These are phyloP conservation scores for Sminthurides aquaticus DNA, from an alignment of 2,888 invertebrate genomes.

Conservation along the genomic window DNA sequence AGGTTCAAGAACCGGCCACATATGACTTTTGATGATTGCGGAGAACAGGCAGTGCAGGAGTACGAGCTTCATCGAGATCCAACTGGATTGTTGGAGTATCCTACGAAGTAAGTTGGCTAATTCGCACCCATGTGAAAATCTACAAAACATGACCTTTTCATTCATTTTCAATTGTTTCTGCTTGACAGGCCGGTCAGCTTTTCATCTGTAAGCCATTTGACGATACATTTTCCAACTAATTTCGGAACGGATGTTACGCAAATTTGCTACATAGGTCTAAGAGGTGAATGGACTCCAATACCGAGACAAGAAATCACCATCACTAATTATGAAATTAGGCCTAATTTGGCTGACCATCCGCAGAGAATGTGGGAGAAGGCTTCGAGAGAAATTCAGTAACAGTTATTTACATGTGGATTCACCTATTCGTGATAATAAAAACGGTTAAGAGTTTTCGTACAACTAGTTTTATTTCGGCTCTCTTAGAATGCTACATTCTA, in stretches of 20 bases:
- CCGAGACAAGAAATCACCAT: conserved; percentile 85
- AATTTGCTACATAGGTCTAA: conserved; percentile 88
- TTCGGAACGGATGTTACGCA: conserved; percentile 76
- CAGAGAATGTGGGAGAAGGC: conserved; percentile 58
- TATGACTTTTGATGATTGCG: conserved; percentile 89
- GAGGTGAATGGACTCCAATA: conserved; percentile 86
- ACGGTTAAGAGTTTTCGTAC: too few species aligned
- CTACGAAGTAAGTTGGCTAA: conserved; percentile 64
- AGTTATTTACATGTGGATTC: too few species aligned
- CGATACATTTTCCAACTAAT: conserved; percentile 82
- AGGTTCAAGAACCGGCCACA: conserved; percentile 87
- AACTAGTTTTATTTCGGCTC: too few species aligned
- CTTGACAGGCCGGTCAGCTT: conserved; percentile 76
- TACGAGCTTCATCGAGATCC: conserved; percentile 76
- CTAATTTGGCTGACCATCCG: conserved; percentile 80
- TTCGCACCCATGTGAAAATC: too few species aligned
- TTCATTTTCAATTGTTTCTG: too few species aligned
- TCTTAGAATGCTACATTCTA: too few species aligned
- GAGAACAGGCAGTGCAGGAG: conserved; percentile 70
- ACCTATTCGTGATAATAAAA: too few species aligned
- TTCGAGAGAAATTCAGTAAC: conserved; percentile 55
- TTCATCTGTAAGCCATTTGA: conserved; percentile 77
- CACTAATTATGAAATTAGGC: conserved; percentile 78
- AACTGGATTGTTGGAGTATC: conserved; percentile 75
- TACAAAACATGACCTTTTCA: too few species aligned